These are phyloP conservation scores for Drosophila albomicans DNA, from an alignment of 1,140 invertebrate species.

Conservation along the genomic window DNA sequence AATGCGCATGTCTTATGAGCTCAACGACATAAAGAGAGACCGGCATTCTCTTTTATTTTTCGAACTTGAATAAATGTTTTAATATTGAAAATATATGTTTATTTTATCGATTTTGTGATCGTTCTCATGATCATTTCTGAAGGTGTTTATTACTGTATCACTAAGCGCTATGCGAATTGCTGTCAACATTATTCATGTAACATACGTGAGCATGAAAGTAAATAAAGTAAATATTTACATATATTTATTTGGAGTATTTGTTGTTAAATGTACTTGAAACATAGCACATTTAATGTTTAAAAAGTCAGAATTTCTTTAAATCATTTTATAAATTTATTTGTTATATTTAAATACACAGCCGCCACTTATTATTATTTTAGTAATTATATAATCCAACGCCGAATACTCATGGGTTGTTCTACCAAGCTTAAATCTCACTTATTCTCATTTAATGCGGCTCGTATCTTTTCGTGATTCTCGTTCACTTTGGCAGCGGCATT, in stretches of 20 bases:
- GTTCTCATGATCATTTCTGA: too few species aligned
- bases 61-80: not conserved
- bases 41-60: not conserved
- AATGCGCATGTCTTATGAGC: not conserved
- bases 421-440: constrained; percentile 9
- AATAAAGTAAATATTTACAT: too few species aligned
- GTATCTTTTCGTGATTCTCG: constrained; percentile 49
- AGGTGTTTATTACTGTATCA: too few species aligned
- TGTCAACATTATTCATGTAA: too few species aligned
- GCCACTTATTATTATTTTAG: not conserved
- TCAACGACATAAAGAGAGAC: not conserved
- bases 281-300: not conserved
- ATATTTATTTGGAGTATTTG: not conserved
- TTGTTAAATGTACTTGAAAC: not conserved
- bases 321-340: not conserved
- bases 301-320: too few species aligned
- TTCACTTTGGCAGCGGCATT: constrained; percentile 26
- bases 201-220: too few species aligned
- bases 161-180: too few species aligned
- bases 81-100: not conserved
- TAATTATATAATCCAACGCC: not conserved
- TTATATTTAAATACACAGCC: not conserved
- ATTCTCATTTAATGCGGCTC: constrained; percentile 47
- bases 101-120: too few species aligned
- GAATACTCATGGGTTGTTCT: not conserved